Base-by-base conservation (phyloP, 92 coral and sea anemone species). In the Isaurus tuberculatus region DNA sequence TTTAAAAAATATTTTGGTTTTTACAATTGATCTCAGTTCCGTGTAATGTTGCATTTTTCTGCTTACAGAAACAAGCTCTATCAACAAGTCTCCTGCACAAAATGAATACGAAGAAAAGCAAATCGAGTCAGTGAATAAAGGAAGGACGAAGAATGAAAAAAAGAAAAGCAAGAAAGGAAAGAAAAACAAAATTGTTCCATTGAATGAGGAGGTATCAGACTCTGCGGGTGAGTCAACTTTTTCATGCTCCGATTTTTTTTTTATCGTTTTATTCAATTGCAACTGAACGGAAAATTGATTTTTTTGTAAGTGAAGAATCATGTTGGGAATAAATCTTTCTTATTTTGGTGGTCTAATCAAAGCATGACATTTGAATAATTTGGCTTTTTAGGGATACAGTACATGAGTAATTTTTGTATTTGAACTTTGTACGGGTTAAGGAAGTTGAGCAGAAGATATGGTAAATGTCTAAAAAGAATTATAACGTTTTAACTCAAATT, bases 121-220 rank as follows among this genome's bases (percentile, higher is more conserved):
- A 43, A 2, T 30, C 16, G 53, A 23, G 19, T 9, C 57, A 15
- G 30, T 23, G 77, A 40, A 19, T 16, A 71, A 9, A 1, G 32
- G 26, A 15, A 20, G 44, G 36, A 70, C 33, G 57, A 70, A 70
- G 75, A 70, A 37, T 33, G 36, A 37, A 2, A 70, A 70, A 30
- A 67, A 67, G 46, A 37, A 37, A 28, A 7, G 46, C 15, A 67
- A 67, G 46, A 37, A 37, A 28, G 14, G 46, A 26, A 69, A 69
- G 46, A 16, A 33, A 37, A 69, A 69, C 73, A 69, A 69, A 17
- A 37, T 69, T 19, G 6, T 16, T 69, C 73, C 73, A 8, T 22
- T 69, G 46, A 29, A 10, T 69, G 73, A 31, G 0, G 73, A 37
- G 30, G 23, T 11, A 1, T 22, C 73, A 14, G 26, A 69, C 5